Percentiles rank a stretch among this genome's conserved stretches.
Conservation (phyloP, 1,140 invertebrate genomes). For the Camponotus pennsylvanicus region DNA sequence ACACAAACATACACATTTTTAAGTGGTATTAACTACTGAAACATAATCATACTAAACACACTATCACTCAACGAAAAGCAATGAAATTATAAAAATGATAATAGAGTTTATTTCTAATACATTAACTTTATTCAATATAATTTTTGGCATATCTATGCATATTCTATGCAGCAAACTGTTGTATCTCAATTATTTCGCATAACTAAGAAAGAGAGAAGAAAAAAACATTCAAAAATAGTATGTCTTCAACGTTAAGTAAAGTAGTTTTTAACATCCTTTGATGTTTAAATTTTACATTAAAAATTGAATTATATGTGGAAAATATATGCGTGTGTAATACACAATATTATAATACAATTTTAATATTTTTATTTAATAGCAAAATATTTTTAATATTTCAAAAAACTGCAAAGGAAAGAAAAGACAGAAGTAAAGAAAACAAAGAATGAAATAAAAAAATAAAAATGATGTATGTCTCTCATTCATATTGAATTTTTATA, state of each 20-base stretch:
- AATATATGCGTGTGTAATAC: not conserved
- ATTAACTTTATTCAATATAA: not conserved
- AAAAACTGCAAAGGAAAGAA: not conserved
- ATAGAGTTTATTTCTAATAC: not conserved
- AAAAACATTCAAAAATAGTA: not conserved
- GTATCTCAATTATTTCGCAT: not conserved
- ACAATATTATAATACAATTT: not conserved
- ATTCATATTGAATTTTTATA: not conserved
- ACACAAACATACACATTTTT: too few species aligned
- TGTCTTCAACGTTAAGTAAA: not conserved
- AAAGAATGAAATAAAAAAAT: not conserved
- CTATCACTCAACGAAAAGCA: not conserved
- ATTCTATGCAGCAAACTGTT: not conserved
- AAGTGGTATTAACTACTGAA: not conserved
- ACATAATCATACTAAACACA: not conserved
- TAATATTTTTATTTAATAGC: not conserved
- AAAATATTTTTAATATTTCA: not conserved
- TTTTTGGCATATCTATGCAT: not conserved
- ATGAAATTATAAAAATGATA: not conserved
- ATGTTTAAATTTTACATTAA: too few species aligned
- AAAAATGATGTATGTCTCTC: not conserved
- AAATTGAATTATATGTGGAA: not conserved
- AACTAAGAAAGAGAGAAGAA: too few species aligned
- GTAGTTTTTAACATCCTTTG: not conserved
- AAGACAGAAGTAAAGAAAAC: not conserved